Conservation (phyloP, 2,888 invertebrate species). For the Trisateles emortualis region DNA sequence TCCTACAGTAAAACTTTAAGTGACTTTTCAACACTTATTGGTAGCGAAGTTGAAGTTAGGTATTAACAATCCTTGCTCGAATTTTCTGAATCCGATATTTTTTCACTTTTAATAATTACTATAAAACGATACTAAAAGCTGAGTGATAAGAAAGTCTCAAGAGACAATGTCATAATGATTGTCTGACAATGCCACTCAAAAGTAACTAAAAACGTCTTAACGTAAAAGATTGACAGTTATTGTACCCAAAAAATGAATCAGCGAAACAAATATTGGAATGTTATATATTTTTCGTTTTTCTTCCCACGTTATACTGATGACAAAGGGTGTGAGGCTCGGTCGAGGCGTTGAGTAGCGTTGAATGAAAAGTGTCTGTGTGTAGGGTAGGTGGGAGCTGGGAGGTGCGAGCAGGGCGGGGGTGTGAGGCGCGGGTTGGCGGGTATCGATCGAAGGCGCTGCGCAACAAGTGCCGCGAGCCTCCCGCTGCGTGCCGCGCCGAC, state of each 20-base stretch:
- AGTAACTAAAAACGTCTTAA: slow-evolving; percentile 27
- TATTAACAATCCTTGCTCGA: neutral
- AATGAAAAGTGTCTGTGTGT: slow-evolving; percentile 54
- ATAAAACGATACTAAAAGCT: slow-evolving; percentile 30
- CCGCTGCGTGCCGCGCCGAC: slow-evolving; percentile 23
- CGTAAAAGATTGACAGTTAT: neutral
- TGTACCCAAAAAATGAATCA: slow-evolving; percentile 1
- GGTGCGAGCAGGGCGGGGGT: slow-evolving; percentile 38
- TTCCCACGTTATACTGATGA: slow-evolving; percentile 36
- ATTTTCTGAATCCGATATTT: slow-evolving; percentile 11
- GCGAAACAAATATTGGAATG: slow-evolving; percentile 10
- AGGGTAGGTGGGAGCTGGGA: slow-evolving; percentile 12
- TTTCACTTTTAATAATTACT: slow-evolving; percentile 31
- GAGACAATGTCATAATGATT: slow-evolving; percentile 52
- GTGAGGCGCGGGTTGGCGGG: slow-evolving; percentile 46
- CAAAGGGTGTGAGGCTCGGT: slow-evolving; percentile 38
- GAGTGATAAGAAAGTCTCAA: slow-evolving; percentile 18
- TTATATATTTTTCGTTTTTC: slow-evolving; percentile 19
- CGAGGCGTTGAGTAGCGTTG: slow-evolving; percentile 41
- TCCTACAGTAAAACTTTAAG: neutral
- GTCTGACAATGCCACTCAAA: slow-evolving; percentile 59
- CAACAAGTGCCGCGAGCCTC: slow-evolving; percentile 73
- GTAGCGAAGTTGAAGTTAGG: neutral
- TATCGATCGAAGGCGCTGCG: slow-evolving; percentile 79
- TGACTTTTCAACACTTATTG: slow-evolving; percentile 16